Evolutionary conservation across 2,797 vertebrate species (phyloP), one percentile per base, ranked within the genome.

Genomic region (Pseudotriccus pelzelni): DNA sequence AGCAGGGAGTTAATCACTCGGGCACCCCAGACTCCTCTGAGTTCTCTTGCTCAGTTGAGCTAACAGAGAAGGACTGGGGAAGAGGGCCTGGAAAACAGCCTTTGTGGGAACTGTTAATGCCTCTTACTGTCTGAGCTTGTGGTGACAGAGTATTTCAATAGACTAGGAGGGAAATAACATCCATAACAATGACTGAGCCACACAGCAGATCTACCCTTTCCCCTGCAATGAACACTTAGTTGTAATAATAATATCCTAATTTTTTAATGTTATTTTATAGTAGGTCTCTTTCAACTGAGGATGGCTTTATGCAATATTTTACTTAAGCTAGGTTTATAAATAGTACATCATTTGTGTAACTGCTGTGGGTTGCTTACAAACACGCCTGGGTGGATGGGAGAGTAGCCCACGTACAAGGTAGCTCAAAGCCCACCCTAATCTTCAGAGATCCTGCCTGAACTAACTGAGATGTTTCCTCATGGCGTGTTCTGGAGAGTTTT

Each of bases 331-430:
- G 22, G 14, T 78, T 72, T 78, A 8, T 34, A 63, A 62, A 10
- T 34, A 16, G 4, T 14, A 0, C 50, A 4, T 39, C 1, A 4
- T 77, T 70, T 41, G 3, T 6, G 1, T 58, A 9, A 22, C 7
- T 7, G 6, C 3, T 19, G 8, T 30, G 10, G 19, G 50, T 25
- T 58, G 50, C 56, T 73, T 66, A 12, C 9, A 55, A 44, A 41
- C n/a, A 6, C 9, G 3, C 1, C 14, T 2, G 4, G 41, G 28
- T 16, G n/a, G 39, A 21, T 46, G n/a, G 30, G 20, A 78, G 55
- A 47, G 34, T 1, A 18, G 3, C 39, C 32, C 15, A 1, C 0
- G 4, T 17, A 28, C 47, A 27, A 23, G 52, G 44, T 5, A 28
- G 25, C 6, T 3, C 43, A 53, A 63, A 72, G 12, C 25, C n/a